Evolutionary conservation across 1,140 invertebrate genomes (phyloP), one percentile per base, ranked within the genome.

Genomic region (Drosophila ananassae): DNA sequence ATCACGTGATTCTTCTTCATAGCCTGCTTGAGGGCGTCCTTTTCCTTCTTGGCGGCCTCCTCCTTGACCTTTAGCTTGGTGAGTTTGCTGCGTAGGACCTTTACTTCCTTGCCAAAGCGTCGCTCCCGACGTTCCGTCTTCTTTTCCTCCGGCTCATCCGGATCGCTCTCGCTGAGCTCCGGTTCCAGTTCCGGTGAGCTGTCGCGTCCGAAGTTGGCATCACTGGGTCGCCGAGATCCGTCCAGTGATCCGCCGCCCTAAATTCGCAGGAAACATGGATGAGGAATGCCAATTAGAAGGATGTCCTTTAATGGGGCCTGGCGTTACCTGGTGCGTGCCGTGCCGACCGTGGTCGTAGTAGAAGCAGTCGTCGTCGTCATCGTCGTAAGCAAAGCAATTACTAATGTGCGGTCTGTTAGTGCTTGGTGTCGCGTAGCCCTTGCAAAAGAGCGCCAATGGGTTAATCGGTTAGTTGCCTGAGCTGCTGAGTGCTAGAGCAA

Each of bases 1-100:
- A 95, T 93, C 4, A 94, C 93, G 73, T 96, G 95, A 84, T 97
- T 95, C 79, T 96, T 96, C 75, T 96, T 96, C 79, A 97, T 94
- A 66, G 96, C 94, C 78, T 96, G 94, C 85, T 96, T 96, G n/a
- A 97, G 92, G 10, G 93, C 95, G 71, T 94, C 93, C 74, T 96
- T 93, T 82, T 98, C 97, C 89, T 95, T 96, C 79, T 95, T 95
- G 52, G 96, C 96, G 63, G 95, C 95, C 52, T 94, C 94, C 78
- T 96, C 94, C 84, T 97, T 97, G 54, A 96, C 95, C 75, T 96
- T 96, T 68, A 96, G 93, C 67, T 94, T 95, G 68, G 94, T 94
- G n/a, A 97, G 93, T 92, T 97, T 97, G 54, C 95, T 95, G 51
- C 93, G 94, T 73, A 97, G 92, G 60, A 97, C 93, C 89, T 96